Percentiles rank a stretch among this genome's conserved stretches.
Conservation (phyloP, 2,113 vertebrate genomes). For the Acrocephalus arundinaceus region DNA sequence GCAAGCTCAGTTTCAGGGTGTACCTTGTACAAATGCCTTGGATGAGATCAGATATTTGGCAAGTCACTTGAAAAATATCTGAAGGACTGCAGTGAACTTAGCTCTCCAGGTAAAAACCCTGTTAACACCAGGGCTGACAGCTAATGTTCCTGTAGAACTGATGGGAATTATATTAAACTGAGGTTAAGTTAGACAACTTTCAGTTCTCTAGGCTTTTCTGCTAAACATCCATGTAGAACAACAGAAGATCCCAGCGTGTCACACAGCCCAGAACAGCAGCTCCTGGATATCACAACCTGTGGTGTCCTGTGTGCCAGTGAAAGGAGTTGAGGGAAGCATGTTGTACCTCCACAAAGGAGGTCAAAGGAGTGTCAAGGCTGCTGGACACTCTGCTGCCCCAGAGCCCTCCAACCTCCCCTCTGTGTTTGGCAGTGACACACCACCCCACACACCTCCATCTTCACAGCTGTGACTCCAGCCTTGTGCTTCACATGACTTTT, state of each 20-base stretch:
- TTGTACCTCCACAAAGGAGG: neutral
- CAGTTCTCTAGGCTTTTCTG: neutral
- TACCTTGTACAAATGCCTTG: neutral
- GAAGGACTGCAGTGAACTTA: neutral
- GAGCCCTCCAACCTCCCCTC: neutral
- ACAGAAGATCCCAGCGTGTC: rapidly evolving
- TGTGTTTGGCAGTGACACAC: neutral
- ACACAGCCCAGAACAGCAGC: neutral
- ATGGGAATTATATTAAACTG: neutral
- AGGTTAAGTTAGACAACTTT: neutral
- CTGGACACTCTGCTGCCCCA: neutral
- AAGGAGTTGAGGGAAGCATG: neutral
- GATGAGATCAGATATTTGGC: conserved; percentile 18
- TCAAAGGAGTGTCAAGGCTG: neutral
- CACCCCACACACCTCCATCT: neutral
- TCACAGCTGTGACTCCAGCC: neutral
- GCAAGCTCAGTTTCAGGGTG: neutral
- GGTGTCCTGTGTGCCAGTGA: neutral
- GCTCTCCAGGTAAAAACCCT: neutral
- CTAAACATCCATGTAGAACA: neutral
- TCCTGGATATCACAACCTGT: neutral
- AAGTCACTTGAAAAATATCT: neutral
- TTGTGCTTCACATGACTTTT: neutral
- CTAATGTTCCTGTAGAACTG: neutral
- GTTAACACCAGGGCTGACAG: neutral